A percentile compares a stretch with the other conserved stretches of the same genome.
These are phyloP conservation scores for Ophiothrix spiculata DNA, from an alignment of 35 echinoderm and acorn worm genomes.

Conservation along the genomic window DNA sequence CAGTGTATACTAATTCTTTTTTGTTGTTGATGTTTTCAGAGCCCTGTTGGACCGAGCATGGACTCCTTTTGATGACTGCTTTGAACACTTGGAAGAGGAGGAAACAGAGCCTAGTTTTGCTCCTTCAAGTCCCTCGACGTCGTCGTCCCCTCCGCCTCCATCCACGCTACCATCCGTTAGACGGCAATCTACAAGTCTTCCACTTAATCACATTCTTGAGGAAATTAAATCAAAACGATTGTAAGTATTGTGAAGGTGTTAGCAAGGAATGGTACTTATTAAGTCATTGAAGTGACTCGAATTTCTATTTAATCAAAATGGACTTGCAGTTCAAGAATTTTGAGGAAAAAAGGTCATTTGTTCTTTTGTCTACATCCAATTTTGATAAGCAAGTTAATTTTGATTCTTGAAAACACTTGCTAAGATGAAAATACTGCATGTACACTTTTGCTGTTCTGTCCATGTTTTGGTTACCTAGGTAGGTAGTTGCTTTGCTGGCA, in stretches of 20 bases:
- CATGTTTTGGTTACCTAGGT: too few species aligned
- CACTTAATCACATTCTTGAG: slow-evolving; percentile 85
- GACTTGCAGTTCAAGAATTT: too few species aligned
- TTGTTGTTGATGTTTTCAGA: slow-evolving; percentile 17
- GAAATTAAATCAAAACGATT: slow-evolving; percentile 83
- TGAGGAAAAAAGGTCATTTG: too few species aligned
- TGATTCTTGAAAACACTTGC: too few species aligned
- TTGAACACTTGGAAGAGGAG: slow-evolving; percentile 69
- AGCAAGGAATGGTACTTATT: too few species aligned
- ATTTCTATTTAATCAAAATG: too few species aligned
- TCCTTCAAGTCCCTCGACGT: slow-evolving; percentile 23
- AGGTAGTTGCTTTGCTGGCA: too few species aligned
- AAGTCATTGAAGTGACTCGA: too few species aligned
- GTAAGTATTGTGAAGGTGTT: slow-evolving; percentile 33
- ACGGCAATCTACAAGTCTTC: slow-evolving; percentile 82
- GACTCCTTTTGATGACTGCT: slow-evolving; percentile 75
- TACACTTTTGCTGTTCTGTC: too few species aligned
- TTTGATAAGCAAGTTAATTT: too few species aligned
- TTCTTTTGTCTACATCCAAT: too few species aligned
- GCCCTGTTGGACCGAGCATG: slow-evolving; percentile 86
- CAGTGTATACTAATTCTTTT: neutral
- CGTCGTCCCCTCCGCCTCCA: neutral
- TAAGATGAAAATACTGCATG: too few species aligned
- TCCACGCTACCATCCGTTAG: slow-evolving; percentile 24
- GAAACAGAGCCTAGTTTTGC: slow-evolving; percentile 30